Conservation (phyloP, 2,888 invertebrate species). For the Leptopilina drosophilae region DNA sequence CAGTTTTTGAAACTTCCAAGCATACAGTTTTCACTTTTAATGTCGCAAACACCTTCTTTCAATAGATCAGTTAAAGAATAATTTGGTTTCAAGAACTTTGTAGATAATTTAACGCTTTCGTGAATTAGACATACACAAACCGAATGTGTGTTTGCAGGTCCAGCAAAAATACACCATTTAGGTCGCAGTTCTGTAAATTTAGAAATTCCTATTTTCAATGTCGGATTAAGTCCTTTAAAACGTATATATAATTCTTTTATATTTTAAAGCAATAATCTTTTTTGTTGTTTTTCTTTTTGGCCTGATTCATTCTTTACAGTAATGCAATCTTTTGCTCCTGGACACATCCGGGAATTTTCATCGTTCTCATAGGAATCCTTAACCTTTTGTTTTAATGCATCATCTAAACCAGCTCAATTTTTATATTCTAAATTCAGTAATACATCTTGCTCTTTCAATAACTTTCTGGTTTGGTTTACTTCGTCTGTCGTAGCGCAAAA, state of each 20-base stretch:
- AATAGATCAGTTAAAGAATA: conserved; percentile 10
- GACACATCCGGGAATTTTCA: conserved; percentile 30
- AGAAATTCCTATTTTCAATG: conserved; percentile 14
- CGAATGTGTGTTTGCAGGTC: conserved; percentile 22
- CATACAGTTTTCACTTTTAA: conserved; percentile 4
- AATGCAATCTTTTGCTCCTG: conserved; percentile 26
- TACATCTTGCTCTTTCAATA: conserved; percentile 29
- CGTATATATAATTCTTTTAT: conserved; percentile 25
- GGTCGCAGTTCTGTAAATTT: conserved; percentile 38
- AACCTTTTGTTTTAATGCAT: not conserved
- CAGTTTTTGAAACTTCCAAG: too few species aligned
- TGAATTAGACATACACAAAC: conserved; percentile 37
- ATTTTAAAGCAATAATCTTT: conserved; percentile 24
- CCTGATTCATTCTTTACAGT: conserved; percentile 14
- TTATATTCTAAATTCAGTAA: conserved; percentile 4
- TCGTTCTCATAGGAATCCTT: conserved; percentile 33
- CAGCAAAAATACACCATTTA: conserved; percentile 29
- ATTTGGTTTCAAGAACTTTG: conserved; percentile 1
- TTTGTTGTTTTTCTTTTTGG: conserved; percentile 22
- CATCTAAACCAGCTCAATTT: conserved; percentile 12
- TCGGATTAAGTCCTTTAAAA: conserved; percentile 30
- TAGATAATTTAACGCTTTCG: conserved; percentile 32
- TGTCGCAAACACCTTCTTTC: conserved; percentile 12
- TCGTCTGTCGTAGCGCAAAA: not conserved
- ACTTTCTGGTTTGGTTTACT: conserved; percentile 10